These are phyloP conservation scores for Trematomus bernacchii DNA, from an alignment of 2,797 vertebrate species.

Conservation along the genomic window DNA sequence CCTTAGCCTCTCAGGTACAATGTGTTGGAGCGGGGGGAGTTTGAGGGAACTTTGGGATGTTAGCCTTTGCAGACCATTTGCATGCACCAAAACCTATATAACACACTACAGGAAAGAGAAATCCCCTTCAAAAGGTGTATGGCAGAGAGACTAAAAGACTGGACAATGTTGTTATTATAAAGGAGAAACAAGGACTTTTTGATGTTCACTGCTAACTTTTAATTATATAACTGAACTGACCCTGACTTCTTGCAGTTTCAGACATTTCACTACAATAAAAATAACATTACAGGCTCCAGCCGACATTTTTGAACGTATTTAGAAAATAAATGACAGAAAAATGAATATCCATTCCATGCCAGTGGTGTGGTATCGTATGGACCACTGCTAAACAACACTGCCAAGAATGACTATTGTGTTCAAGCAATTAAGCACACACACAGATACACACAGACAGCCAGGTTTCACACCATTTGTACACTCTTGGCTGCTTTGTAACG, in stretches of 20 bases:
- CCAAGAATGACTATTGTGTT: slow-evolving; percentile 15
- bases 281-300: not conserved
- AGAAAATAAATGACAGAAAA: slow-evolving; percentile 6
- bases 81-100: too few species aligned
- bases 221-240: not conserved
- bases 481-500: slow-evolving; percentile 44
- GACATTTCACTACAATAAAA: not conserved
- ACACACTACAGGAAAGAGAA: too few species aligned
- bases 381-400: slow-evolving; percentile 8
- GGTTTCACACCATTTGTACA: slow-evolving; percentile 21
- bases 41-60: too few species aligned
- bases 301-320: not conserved
- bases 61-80: too few species aligned
- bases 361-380: not conserved
- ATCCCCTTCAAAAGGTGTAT: too few species aligned
- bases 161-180: not conserved
- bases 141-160: not conserved
- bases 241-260: too few species aligned
- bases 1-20: too few species aligned
- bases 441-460: not conserved
- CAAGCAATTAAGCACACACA: slow-evolving; percentile 17
- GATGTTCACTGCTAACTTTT: too few species aligned
- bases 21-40: too few species aligned
- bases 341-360: not conserved
- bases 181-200: not conserved